Evolutionary conservation across 2,888 invertebrate genomes (phyloP).

Genomic region (Lottia gigantea): DNA sequence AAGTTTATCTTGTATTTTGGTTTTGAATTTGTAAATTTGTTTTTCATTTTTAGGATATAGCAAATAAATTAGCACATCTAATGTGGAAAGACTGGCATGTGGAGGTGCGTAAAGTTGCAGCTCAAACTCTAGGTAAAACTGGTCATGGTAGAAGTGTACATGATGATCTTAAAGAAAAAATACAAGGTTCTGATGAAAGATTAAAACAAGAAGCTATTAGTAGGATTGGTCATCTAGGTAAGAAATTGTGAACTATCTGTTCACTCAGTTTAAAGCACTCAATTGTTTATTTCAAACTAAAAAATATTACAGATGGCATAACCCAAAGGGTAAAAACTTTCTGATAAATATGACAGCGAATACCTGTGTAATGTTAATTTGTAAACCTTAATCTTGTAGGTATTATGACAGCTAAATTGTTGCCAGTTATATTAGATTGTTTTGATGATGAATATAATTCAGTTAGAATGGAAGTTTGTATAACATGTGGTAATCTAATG

Average conservation of each 20-base stretch:
- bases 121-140: constrained; percentile 67
- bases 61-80: constrained; percentile 61
- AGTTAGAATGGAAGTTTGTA: constrained; percentile 64
- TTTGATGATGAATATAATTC: constrained; percentile 66
- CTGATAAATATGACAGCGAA: too few species aligned
- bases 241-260: background rate
- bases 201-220: constrained; percentile 64
- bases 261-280: too few species aligned
- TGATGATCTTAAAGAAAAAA: constrained; percentile 58
- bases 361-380: background rate
- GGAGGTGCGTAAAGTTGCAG: constrained; percentile 64
- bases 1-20: background rate
- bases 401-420: constrained; percentile 68
- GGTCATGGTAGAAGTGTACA: constrained; percentile 67
- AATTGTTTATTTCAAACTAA: too few species aligned
- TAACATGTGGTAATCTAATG: constrained; percentile 60
- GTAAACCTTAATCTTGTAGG: constrained; percentile 45
- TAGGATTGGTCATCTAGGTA: constrained; percentile 66
- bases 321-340: too few species aligned
- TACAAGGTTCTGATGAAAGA: constrained; percentile 53
- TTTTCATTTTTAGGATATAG: constrained; percentile 53
- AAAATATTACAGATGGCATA: too few species aligned
- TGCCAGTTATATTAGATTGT: constrained; percentile 64
- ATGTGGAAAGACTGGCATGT: constrained; percentile 69
- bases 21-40: background rate